Evolutionary conservation across 2,888 invertebrate genomes (phyloP).

Genomic region (Campoplex nolae): DNA sequence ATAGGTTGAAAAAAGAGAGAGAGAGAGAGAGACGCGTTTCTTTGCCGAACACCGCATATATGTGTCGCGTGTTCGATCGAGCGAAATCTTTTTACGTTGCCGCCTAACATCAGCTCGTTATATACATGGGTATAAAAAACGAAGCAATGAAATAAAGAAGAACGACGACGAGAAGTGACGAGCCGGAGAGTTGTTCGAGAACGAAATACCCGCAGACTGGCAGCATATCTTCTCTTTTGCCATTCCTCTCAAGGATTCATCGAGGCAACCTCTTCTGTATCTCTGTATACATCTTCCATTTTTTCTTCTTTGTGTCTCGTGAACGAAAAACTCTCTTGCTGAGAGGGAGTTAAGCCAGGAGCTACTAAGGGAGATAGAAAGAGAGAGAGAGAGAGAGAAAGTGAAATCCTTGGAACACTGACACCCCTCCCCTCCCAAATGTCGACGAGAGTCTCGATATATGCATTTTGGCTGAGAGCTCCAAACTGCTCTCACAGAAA

Average conservation of each 20-base stretch:
- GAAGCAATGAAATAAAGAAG: constrained; percentile 26
- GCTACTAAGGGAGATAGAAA: constrained; percentile 19
- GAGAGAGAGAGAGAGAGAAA: constrained; percentile 26
- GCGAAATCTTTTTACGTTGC: constrained; percentile 47
- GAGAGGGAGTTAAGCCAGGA: constrained; percentile 47
- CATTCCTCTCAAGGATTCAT: constrained; percentile 34
- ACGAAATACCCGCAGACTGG: constrained; percentile 41
- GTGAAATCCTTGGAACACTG: constrained; percentile 44
- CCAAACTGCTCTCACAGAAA: constrained; percentile 36
- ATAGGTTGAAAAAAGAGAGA: neutral
- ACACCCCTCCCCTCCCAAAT: neutral
- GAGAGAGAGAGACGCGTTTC: neutral
- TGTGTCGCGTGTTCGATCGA: constrained; percentile 49
- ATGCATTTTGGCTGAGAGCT: constrained; percentile 42
- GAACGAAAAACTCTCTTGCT: constrained; percentile 39
- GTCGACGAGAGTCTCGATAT: constrained; percentile 35
- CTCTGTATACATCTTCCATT: constrained; percentile 19
- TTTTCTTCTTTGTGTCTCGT: constrained; percentile 59
- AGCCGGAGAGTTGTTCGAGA: constrained; percentile 46
- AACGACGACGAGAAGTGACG: constrained; percentile 46
- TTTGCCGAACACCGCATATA: constrained; percentile 3
- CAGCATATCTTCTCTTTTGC: constrained; percentile 23
- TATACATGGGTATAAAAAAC: constrained; percentile 10
- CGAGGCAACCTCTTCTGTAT: constrained; percentile 19
- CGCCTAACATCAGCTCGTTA: constrained; percentile 42